These are phyloP conservation scores for Harpalus rufipes DNA, from an alignment of 2,888 invertebrate species.

Conservation along the genomic window DNA sequence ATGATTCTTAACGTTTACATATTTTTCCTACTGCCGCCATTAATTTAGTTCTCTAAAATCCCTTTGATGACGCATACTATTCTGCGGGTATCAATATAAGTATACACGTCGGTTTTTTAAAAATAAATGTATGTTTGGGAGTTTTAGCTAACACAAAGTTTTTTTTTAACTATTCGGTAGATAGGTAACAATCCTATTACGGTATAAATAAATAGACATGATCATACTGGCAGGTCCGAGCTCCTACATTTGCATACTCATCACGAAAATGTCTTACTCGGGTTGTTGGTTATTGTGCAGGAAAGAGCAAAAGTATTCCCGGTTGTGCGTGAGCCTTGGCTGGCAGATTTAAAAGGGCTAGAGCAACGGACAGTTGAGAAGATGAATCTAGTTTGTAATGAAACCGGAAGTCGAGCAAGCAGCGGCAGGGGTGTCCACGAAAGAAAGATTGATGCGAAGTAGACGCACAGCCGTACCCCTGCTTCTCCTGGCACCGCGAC, in stretches of 20 bases:
- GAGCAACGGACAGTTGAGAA: slow-evolving; percentile 71
- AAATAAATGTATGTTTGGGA: too few relatives aligned
- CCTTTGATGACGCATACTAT: too few relatives aligned
- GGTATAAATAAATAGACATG: not conserved
- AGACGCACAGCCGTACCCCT: slow-evolving; percentile 67
- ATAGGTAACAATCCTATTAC: not conserved
- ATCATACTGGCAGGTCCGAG: not conserved
- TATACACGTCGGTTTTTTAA: too few relatives aligned
- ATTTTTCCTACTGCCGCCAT: too few relatives aligned
- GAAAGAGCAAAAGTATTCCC: slow-evolving; percentile 36
- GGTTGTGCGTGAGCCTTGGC: slow-evolving; percentile 16
- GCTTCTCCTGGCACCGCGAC: slow-evolving; percentile 19
- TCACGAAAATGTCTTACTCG: not conserved
- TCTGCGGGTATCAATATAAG: too few relatives aligned
- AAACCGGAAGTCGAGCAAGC: slow-evolving; percentile 72
- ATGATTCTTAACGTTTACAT: too few relatives aligned
- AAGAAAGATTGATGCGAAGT: slow-evolving; percentile 73
- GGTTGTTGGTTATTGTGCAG: slow-evolving; percentile 8
- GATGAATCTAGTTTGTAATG: slow-evolving; percentile 75
- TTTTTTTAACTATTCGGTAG: too few relatives aligned
- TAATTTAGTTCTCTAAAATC: too few relatives aligned
- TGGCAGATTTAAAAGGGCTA: slow-evolving; percentile 34
- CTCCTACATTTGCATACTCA: not conserved
- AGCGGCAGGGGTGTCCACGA: slow-evolving; percentile 63
- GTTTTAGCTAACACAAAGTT: too few relatives aligned